These are phyloP conservation scores for Delphinus delphis DNA, from an alignment of 2,113 vertebrate genomes.

Conservation along the genomic window DNA sequence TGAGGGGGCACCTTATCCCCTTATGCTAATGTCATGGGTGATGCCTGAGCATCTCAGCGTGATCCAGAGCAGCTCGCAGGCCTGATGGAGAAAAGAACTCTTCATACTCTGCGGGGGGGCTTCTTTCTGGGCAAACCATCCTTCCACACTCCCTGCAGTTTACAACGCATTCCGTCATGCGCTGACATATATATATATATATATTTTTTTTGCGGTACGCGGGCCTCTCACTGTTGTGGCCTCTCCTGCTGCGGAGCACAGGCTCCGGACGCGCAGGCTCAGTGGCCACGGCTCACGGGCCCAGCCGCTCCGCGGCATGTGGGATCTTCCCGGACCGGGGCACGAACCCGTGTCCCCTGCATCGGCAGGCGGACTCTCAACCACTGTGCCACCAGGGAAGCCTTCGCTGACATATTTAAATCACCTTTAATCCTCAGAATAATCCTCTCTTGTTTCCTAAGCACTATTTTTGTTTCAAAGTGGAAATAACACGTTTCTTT, in stretches of 20 bases:
- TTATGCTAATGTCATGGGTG: rapidly evolving
- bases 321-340: no score
- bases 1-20: neutral
- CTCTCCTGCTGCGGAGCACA: no score
- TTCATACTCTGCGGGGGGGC: neutral
- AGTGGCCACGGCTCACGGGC: no score
- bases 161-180: neutral
- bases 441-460: neutral
- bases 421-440: neutral
- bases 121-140: neutral
- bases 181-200: neutral
- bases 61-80: neutral
- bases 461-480: neutral
- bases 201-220: no score
- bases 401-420: neutral
- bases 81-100: neutral
- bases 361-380: no score
- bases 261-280: no score
- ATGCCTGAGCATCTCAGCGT: neutral
- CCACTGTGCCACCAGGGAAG: no score
- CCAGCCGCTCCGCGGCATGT: no score
- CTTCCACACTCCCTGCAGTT: neutral
- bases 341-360: no score
- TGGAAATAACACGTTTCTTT: neutral
- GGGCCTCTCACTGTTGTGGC: no score